Evolutionary conservation across 2,888 invertebrate genomes (phyloP), one percentile per base, ranked within the genome.

Genomic region (Microctonus aethiopoides): DNA sequence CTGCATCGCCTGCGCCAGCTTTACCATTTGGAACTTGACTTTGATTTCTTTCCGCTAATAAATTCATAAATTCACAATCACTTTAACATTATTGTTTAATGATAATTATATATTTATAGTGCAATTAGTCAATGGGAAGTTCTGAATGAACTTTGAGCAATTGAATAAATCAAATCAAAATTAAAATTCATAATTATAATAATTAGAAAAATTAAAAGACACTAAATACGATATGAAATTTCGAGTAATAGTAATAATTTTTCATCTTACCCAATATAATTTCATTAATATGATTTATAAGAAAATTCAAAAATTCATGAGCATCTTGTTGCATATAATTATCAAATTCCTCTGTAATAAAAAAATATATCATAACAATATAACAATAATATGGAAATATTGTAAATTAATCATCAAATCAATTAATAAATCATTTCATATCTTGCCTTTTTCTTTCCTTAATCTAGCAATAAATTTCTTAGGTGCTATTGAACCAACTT

Each of bases 281-380:
- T 90, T 98, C 98, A 88, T 97, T 98, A 83, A 98, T 98, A 84
- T 97, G 97, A 88, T 99, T 99, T 76, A 99, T 95, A 74, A 99
- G 91, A 88, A 99, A 99, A 88, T 99, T 99, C 75, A 99, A 91
- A 89, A 99, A 99, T 87, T 99, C 99, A 87, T 99, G 99, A 61
- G 99, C 99, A 92, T 99, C 99, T 89, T 99, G 99, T 87, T 99
- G 99, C 95, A 98, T 97, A 85, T 98, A 99, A 88, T 99, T 99
- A 88, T 99, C 99, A 89, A 99, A 99, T 85, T 98, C 94, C 89
- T 98, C 98, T 97, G 91, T 72, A 91, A 91, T 16, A 20, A 16
- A 16, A n/a, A 16, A 36, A 5, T 9, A 36, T 36, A 10, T 9
- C 6, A 46, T 2, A 46, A 46, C 16, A 10, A 51, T 6, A 46